Percentiles rank a stretch among this genome's conserved stretches.
These are phyloP conservation scores for Heteronetta atricapilla DNA, from an alignment of 2,113 vertebrate genomes.

Conservation along the genomic window DNA sequence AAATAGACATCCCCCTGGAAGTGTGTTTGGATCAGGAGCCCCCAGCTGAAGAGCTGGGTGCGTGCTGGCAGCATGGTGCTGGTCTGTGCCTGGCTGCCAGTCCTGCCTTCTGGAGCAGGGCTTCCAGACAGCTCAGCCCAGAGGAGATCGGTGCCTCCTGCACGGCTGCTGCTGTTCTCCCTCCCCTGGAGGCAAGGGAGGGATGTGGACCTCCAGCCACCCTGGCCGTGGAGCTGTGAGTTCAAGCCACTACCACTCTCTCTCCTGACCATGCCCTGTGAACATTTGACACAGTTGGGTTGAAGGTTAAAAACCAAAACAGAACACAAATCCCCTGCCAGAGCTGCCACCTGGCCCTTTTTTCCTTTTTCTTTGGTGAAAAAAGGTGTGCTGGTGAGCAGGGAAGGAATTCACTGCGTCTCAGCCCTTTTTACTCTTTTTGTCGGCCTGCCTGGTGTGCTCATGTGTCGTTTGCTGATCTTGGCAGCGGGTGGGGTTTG, in stretches of 20 bases:
- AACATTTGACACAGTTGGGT: accelerated
- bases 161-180: not conserved
- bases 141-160: not conserved
- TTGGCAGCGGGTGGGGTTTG: not conserved
- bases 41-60: not conserved
- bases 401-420: not conserved
- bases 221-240: not conserved
- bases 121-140: not conserved
- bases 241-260: not conserved
- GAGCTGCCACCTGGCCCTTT: not conserved
- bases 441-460: not conserved
- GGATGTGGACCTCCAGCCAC: not conserved
- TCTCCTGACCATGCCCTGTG: not conserved
- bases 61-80: not conserved
- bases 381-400: not conserved
- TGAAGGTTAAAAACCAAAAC: not conserved
- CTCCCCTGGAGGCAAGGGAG: not conserved
- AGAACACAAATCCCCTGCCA: not conserved
- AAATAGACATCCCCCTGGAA: not conserved
- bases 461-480: not conserved
- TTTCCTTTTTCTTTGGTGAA: not conserved
- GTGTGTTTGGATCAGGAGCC: not conserved
- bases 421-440: not conserved
- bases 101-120: not conserved
- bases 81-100: not conserved